Conservation (phyloP, 2,113 vertebrate species). For the Morone chrysops region DNA sequence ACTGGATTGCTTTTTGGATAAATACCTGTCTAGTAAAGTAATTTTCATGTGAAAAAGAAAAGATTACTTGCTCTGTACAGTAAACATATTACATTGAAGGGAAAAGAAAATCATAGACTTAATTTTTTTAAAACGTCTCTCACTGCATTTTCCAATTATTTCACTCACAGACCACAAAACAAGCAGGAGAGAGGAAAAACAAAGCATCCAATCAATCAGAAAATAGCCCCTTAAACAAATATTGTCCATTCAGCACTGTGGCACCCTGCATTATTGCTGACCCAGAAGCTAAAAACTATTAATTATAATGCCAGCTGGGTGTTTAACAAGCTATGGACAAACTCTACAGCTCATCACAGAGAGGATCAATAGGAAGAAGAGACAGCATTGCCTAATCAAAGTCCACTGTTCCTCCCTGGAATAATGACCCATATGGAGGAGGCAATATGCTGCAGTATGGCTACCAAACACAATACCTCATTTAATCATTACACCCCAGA, state of each 20-base stretch:
- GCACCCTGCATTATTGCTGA: slow-evolving; percentile 50
- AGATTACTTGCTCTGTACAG: background rate
- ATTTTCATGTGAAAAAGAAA: background rate
- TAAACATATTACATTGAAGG: background rate
- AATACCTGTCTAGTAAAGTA: background rate
- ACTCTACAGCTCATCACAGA: slow-evolving; percentile 45
- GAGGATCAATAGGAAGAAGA: slow-evolving; percentile 52
- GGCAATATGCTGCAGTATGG: slow-evolving; percentile 20
- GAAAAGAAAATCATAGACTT: background rate
- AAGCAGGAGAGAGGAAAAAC: slow-evolving; percentile 12
- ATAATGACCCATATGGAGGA: slow-evolving; percentile 47
- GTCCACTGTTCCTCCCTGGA: slow-evolving; percentile 27
- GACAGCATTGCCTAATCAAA: slow-evolving; percentile 50
- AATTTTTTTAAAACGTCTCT: background rate
- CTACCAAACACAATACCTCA: slow-evolving; percentile 35
- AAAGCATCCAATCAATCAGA: slow-evolving; percentile 27
- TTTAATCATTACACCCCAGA: slow-evolving; percentile 48
- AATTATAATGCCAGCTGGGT: slow-evolving; percentile 33
- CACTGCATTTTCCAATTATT: background rate
- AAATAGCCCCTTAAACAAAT: slow-evolving; percentile 14
- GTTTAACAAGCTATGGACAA: slow-evolving; percentile 56
- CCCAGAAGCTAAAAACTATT: slow-evolving; percentile 41
- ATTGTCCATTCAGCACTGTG: slow-evolving; percentile 32
- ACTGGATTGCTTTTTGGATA: background rate
- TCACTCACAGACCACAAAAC: background rate